Evolutionary conservation across 2,797 vertebrate species (phyloP), one percentile per base, ranked within the genome.

Genomic region (Adelosebastes latens): DNA sequence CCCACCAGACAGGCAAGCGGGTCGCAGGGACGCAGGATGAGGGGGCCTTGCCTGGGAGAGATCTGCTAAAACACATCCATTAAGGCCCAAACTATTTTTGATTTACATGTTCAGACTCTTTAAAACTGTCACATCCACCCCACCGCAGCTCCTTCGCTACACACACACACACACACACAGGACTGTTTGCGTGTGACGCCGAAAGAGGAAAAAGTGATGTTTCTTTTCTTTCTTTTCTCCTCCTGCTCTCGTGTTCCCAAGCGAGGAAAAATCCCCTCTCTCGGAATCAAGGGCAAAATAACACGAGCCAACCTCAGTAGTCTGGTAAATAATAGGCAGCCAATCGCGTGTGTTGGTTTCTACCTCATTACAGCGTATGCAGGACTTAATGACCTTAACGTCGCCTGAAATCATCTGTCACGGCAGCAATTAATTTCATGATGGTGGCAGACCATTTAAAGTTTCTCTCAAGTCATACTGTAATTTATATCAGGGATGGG

Each of bases 41-140:
- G 87, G 89, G 76, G 86, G 81, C 83, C 64, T 87, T 90, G 91
- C 92, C 93, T 91, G 87, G 93, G 88, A 94, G 92, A 94, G 91
- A 94, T 92, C 94, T 82, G 89, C 94, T 96, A 95, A 95, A 96
- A 95, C 95, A 95, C 93, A 95, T 95, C 96, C 95, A 96, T 96
- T 96, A 95, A 93, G 87, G 84, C 88, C 91, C 93, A 94, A 95
- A 96, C 93, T 95, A 93, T 93, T 95, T 96, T 95, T 96, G 95
- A 96, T 96, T 96, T 96, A 95, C 95, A 96, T 96, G 95, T 95
- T 95, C 89, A 95, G 94, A 96, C 94, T 94, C 94, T 94, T 96
- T 95, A 94, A 95, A 95, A 94, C 89, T 94, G 95, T 95, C 94
- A 95, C 93, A 93, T 93, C 90, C 93, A 93, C 85, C 71, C 56